These are phyloP conservation scores for Ploceus nigricollis DNA, from an alignment of 2,113 vertebrate species.

Conservation along the genomic window DNA sequence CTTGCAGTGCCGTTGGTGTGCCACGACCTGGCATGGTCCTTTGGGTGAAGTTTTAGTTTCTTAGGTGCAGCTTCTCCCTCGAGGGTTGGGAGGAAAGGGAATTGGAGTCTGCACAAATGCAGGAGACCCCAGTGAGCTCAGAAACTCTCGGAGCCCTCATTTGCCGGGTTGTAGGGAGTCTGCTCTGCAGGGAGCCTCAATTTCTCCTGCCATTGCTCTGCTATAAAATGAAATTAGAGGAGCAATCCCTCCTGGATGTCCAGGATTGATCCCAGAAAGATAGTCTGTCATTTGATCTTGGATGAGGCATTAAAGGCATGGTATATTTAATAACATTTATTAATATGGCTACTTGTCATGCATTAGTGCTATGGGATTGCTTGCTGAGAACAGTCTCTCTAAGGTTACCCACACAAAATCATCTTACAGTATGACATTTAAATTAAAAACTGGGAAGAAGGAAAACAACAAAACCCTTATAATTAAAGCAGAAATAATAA, in stretches of 20 bases:
- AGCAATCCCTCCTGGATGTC: background rate
- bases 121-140: background rate
- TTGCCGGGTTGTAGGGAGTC: fast-evolving
- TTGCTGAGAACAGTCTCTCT: background rate
- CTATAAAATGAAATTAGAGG: background rate
- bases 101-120: background rate
- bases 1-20: background rate
- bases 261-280: background rate
- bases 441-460: background rate
- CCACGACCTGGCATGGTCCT: fast-evolving
- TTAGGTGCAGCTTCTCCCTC: background rate
- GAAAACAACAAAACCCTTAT: background rate
- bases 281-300: background rate
- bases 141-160: fast-evolving
- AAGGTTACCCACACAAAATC: slow-evolving; percentile 21
- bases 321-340: background rate
- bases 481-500: slow-evolving; percentile 7
- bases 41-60: background rate
- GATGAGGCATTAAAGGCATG: background rate
- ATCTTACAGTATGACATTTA: slow-evolving; percentile 1
- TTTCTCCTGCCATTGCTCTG: background rate
- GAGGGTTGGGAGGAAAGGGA: background rate
- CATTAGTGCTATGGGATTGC: background rate
- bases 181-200: background rate
- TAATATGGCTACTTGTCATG: background rate